Evolutionary conservation across 2,888 invertebrate species (phyloP), one percentile per base, ranked within the genome.

Genomic region (Lithodes maja): DNA sequence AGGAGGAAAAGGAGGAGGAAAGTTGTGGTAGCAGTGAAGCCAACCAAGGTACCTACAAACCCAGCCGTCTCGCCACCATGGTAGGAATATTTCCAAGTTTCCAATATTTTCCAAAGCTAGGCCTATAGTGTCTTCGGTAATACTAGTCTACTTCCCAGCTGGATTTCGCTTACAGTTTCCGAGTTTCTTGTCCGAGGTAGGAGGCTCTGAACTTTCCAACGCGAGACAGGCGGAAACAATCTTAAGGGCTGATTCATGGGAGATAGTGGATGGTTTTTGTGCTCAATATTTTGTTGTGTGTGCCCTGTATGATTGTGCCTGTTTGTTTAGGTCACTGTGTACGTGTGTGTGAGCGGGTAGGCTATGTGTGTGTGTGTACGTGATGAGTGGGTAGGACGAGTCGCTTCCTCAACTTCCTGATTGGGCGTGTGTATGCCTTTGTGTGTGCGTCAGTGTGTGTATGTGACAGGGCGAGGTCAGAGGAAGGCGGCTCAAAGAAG

Each of bases 371-470:
- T 61, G 33, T 33, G 33, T 33, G 33, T 33, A 33, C 33, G 33
- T 33, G 33, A 33, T 33, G 33, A 33, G 33, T 33, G 33, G 61
- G 61, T 61, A 61, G 61, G 7, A 61, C 12, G 61, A 61, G 61
- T 61, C 61, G 61, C 61, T 61, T 61, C 61, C 61, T 61, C 61
- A 61, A 61, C 61, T 61, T 61, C 61, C 61, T 61, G 12, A 61
- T 5, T 5, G 61, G 61, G 74, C 33, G 7, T 74, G 12, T 74
- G 74, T 74, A n/a, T 74, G n/a, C n/a, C 12, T 74, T 7, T 74
- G n/a, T 74, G 74, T 74, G 74, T 74, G n/a, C n/a, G 74, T 74
- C 12, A 15, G n/a, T 74, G 74, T 74, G 74, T 74, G n/a, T 74
- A n/a, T 74, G 74, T 74, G n/a, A 74, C 49, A 33, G 2, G 75